Evolutionary conservation across 2,797 vertebrate genomes (phyloP).

Genomic region (Periparus ater): DNA sequence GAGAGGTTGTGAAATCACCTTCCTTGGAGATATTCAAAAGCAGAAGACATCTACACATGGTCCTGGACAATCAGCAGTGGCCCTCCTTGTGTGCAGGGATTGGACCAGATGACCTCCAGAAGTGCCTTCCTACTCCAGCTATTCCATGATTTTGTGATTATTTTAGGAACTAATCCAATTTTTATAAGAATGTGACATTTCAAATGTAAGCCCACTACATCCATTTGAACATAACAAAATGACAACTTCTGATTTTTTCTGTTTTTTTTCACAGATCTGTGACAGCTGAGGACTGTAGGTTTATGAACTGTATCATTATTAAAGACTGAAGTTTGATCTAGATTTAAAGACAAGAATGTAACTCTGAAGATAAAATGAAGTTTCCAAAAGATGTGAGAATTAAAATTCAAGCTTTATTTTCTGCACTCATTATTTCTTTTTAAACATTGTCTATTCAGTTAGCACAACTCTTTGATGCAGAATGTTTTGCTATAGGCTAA

Average conservation of each 20-base stretch:
- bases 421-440: constrained; percentile 23
- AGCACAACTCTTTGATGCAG: constrained; percentile 52
- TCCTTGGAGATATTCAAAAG: not conserved
- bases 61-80: not conserved
- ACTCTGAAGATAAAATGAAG: not conserved
- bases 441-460: constrained; percentile 30
- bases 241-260: not conserved
- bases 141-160: not conserved
- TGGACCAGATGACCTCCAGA: not conserved
- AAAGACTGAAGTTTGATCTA: not conserved
- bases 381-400: not conserved
- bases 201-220: not conserved
- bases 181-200: not conserved
- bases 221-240: not conserved
- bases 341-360: not conserved
- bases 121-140: not conserved
- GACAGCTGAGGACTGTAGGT: not conserved
- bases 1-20: not conserved
- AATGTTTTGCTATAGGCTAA: constrained; percentile 61
- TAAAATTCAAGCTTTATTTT: constrained; percentile 34
- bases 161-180: not conserved
- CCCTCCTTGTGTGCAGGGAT: not conserved
- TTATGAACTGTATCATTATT: not conserved
- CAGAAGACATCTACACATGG: not conserved
- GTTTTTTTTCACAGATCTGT: not conserved